A percentile compares a stretch with the other conserved stretches of the same genome.
Conservation (phyloP, 2,888 invertebrate species). For the Myopa testacea region DNA sequence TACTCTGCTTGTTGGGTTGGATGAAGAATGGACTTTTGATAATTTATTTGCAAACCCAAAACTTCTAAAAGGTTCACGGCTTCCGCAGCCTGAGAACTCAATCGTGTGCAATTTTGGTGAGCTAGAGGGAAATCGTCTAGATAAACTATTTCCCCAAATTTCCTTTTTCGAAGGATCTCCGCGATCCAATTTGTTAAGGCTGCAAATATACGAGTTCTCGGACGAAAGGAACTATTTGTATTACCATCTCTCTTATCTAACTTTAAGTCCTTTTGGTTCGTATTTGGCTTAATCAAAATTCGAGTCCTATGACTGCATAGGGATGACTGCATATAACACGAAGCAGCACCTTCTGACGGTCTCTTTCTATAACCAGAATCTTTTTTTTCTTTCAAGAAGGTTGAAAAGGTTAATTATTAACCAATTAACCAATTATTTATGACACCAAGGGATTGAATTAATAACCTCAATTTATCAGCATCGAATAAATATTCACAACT, state of each 20-base stretch:
- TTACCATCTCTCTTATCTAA: too few species aligned
- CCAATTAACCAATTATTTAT: not conserved
- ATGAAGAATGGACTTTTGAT: not conserved
- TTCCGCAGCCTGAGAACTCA: constrained; percentile 27
- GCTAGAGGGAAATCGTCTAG: constrained; percentile 31
- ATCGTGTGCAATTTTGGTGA: not conserved
- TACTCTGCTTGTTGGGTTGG: not conserved
- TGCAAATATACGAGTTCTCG: too few species aligned
- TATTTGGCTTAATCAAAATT: too few species aligned
- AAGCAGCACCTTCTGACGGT: not conserved
- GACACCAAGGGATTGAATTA: not conserved
- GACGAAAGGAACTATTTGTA: too few species aligned
- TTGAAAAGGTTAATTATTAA: not conserved
- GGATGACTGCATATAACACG: not conserved
- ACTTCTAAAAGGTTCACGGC: constrained; percentile 5
- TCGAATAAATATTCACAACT: not conserved
- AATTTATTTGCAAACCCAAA: not conserved
- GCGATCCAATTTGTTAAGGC: constrained; percentile 15
- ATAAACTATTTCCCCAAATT: constrained; percentile 28
- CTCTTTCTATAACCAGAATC: not conserved
- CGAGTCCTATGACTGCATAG: too few species aligned
- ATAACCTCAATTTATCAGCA: not conserved
- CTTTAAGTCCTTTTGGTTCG: too few species aligned
- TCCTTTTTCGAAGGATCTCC: constrained; percentile 24
- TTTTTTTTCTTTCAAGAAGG: not conserved